Conservation (phyloP, 2,797 vertebrate genomes). For the Ceryle rudis region DNA sequence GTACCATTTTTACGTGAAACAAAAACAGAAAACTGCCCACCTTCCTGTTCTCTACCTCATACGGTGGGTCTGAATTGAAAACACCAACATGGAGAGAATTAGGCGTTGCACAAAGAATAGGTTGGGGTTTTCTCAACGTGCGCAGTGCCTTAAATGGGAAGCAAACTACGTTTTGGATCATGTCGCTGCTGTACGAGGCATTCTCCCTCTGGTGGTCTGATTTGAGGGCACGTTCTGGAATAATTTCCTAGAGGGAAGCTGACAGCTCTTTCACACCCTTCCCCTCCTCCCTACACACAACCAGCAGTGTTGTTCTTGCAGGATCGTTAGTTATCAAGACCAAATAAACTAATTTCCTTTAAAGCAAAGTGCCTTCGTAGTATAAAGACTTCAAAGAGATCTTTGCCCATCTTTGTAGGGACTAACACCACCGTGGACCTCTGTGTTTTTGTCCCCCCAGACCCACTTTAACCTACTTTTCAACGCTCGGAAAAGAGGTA, state of each 20-base stretch:
- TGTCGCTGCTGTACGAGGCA: background rate
- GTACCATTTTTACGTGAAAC: background rate
- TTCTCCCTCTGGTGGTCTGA: conserved; percentile 63
- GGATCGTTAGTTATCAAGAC: background rate
- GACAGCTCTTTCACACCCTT: background rate
- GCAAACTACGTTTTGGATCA: background rate
- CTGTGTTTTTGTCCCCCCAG: accelerated
- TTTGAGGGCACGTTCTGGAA: conserved; percentile 22
- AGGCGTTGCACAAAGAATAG: background rate
- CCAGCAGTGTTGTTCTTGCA: background rate
- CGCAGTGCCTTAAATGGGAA: background rate
- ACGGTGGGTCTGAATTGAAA: conserved; percentile 17
- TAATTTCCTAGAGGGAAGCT: background rate
- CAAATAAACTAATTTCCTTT: background rate
- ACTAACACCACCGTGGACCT: background rate
- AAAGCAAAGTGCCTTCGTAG: background rate
- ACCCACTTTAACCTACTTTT: background rate
- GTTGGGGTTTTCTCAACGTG: background rate
- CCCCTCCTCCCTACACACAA: background rate
- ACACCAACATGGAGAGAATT: conserved; percentile 29
- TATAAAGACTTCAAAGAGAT: background rate
- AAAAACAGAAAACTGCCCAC: conserved; percentile 30
- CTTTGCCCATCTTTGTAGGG: background rate
- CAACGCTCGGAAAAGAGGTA: background rate
- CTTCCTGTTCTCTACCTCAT: background rate